Percentiles rank a stretch among this genome's conserved stretches.
Conservation (phyloP, 2,113 vertebrate species). For the Ursus arctos region DNA sequence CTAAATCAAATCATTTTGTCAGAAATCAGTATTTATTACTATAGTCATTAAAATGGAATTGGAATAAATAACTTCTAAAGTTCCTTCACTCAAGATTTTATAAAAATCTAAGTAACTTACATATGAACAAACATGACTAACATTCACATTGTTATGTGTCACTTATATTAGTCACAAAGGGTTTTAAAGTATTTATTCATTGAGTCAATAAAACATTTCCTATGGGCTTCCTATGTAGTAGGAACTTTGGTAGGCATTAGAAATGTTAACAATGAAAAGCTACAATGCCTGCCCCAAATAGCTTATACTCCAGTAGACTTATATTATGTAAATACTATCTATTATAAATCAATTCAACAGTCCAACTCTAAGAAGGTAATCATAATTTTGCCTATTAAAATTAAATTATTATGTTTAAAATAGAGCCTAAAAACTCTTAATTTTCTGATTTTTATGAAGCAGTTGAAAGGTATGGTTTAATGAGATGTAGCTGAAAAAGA, state of each 20-base stretch:
- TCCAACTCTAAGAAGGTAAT: not conserved
- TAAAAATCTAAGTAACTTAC: not conserved
- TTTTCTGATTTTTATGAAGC: not conserved
- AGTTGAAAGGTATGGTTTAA: constrained; percentile 2
- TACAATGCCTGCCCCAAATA: not conserved
- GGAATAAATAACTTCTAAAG: not conserved
- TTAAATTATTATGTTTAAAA: not conserved
- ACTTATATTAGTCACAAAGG: constrained; percentile 5
- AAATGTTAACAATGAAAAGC: not conserved
- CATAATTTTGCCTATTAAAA: not conserved
- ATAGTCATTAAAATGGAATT: not conserved
- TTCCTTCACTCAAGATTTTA: not conserved
- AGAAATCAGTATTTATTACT: not conserved
- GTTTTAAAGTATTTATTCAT: not conserved
- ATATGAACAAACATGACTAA: not conserved
- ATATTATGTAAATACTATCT: not conserved
- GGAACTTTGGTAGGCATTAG: not conserved
- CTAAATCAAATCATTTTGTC: not conserved
- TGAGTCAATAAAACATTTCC: not conserved
- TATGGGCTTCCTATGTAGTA: not conserved
- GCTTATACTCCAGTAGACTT: not conserved
- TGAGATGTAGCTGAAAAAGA: not conserved
- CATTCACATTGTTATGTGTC: not conserved
- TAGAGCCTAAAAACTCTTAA: not conserved
- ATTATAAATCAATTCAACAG: not conserved